phyloP scores from a whole-genome alignment of 2,888 invertebrate genomes.

The Artemia sinica region DNA sequence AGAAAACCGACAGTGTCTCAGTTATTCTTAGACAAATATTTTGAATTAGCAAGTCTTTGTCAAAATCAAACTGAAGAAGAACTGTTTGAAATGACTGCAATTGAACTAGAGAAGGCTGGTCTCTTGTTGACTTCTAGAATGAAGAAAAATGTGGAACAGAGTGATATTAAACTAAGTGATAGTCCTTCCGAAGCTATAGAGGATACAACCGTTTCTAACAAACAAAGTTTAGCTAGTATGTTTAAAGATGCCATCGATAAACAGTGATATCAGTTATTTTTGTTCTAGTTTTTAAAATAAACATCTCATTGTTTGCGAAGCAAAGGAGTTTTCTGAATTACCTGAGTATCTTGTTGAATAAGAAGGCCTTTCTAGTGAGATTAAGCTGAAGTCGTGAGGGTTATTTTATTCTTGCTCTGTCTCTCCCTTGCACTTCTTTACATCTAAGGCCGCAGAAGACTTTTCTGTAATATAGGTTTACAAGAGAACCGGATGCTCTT shows the following conservation, averaged over 20 bases:
- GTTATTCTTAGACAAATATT: constrained; percentile 31
- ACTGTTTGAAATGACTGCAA: neutral
- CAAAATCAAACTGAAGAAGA: neutral
- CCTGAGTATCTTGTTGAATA: no score
- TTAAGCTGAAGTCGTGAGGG: no score
- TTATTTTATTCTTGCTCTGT: no score
- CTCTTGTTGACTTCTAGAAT: neutral
- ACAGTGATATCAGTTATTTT: neutral
- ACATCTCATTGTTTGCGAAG: no score
- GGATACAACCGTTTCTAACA: neutral
- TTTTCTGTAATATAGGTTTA: no score
- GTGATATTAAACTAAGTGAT: neutral
- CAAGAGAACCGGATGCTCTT: no score
- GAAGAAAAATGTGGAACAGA: neutral
- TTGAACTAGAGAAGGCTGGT: neutral
- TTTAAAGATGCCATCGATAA: constrained; percentile 2
- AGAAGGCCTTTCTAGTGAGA: no score
- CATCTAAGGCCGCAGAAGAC: no score
- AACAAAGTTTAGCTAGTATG: constrained; percentile 3
- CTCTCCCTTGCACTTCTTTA: no score
- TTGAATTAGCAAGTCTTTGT: constrained; percentile 25
- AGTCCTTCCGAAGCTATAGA: neutral
- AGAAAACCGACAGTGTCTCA: constrained; percentile 28
- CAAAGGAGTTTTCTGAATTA: no score
- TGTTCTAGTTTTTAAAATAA: no score